A percentile compares a stretch with the other conserved stretches of the same genome.
These are phyloP conservation scores for Hycleus phaleratus DNA, from an alignment of 1,140 invertebrate species.

Conservation along the genomic window DNA sequence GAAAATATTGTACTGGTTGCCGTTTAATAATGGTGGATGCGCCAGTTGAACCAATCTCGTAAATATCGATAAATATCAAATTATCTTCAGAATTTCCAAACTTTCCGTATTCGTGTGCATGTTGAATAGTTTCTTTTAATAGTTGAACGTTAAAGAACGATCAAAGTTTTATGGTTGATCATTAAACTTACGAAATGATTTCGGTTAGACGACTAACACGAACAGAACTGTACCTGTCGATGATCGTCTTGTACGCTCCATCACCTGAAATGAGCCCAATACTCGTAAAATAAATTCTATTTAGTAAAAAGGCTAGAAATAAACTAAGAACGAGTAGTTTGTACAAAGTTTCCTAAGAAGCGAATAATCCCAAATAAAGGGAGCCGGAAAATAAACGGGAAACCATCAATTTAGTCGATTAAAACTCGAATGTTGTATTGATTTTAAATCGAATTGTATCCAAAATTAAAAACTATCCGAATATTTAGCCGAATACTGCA, in stretches of 20 bases:
- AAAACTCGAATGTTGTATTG: too few species aligned
- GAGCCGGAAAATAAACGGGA: not conserved
- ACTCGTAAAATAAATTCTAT: slow-evolving; percentile 15
- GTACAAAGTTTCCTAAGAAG: not conserved
- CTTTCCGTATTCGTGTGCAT: too few species aligned
- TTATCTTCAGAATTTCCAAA: too few species aligned
- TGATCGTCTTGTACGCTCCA: slow-evolving; percentile 14
- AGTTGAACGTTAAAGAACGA: not conserved
- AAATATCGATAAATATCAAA: too few species aligned
- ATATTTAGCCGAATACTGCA: too few species aligned
- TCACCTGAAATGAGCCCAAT: slow-evolving; percentile 16
- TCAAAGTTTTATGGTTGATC: slow-evolving; percentile 13
- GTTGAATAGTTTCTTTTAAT: slow-evolving; percentile 1
- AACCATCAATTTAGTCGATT: too few species aligned
- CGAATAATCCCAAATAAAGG: too few species aligned
- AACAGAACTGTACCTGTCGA: slow-evolving; percentile 29
- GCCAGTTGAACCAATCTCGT: too few species aligned
- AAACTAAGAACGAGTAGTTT: not conserved
- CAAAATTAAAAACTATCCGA: too few species aligned
- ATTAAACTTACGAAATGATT: slow-evolving; percentile 18
- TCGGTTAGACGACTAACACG: slow-evolving; percentile 24
- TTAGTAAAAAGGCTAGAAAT: slow-evolving; percentile 4
- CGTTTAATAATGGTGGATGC: too few species aligned
- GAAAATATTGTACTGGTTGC: too few species aligned
- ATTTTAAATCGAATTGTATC: too few species aligned